Evolutionary conservation across 2,888 invertebrate genomes (phyloP), one percentile per base, ranked within the genome.

Genomic region (Dichetophora obliterata): DNA sequence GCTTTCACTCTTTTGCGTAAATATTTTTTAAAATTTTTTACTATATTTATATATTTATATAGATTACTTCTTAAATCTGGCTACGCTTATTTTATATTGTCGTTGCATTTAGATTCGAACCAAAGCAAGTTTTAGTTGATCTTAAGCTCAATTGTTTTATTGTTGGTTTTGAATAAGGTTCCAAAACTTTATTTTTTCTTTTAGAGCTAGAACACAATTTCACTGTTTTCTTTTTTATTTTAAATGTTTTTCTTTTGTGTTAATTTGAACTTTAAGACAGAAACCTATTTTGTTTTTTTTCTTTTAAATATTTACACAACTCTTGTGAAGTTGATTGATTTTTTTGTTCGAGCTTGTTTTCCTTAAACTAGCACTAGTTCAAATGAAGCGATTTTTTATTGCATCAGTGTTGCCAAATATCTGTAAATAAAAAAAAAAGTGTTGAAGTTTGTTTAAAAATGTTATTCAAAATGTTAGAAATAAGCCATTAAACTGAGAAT

Each of bases 121-220:
- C 43, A 43, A 43, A 43, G 43, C 43, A 43, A 11, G 43, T 14
- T 43, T 11, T 14, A 11, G 11, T 14, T 43, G 14, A 43, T 11
- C 43, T 43, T 43, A 14, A 43, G 11, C 14, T 43, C 14, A 11
- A 11, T 43, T 14, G 11, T 43, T 37, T 37, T 43, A 11, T 43
- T 11, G 43, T 43, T 43, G 11, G 43, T 11, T 11, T 54, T 54
- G 54, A 54, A 54, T 19, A 2, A 6, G 19, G 6, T 22, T 54
- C 19, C 19, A 19, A 19, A 22, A 54, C 1, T 11, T 19, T 22
- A 19, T 19, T 37, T n/a, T 31, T 63, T 31, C 6, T 31, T 16
- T 34, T 63, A 37, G n/a, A 34, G 34, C 34, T 63, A n/a, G 34
- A 63, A n/a, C 63, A 31, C 63, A 63, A 31, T 63, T 54, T 19